Evolutionary conservation across 1,140 invertebrate species (phyloP), one percentile per base, ranked within the genome.

Genomic region (Neomicropteryx cornuta): DNA sequence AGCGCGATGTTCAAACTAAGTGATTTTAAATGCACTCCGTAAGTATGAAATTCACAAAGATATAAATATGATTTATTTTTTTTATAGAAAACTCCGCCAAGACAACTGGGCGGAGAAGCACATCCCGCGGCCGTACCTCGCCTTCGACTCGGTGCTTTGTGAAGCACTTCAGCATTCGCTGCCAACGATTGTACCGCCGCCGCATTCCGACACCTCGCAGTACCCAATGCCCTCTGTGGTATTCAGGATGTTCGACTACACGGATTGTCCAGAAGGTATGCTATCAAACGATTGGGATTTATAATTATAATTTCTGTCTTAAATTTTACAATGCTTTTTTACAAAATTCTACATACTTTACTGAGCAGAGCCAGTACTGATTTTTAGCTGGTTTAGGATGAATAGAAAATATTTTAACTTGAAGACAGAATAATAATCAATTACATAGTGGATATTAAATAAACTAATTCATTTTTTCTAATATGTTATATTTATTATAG

Each of bases 41-140:
- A n/a, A n/a, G n/a, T n/a, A n/a, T n/a, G n/a, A n/a, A n/a, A n/a
- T n/a, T n/a, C n/a, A n/a, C n/a, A n/a, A n/a, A n/a, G n/a, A n/a
- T n/a, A n/a, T n/a, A n/a, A n/a, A n/a, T n/a, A n/a, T n/a, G n/a
- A n/a, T n/a, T n/a, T n/a, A n/a, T n/a, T n/a, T n/a, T n/a, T n/a
- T n/a, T n/a, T n/a, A n/a, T 11, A 76, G 84, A 42, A 96, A 97
- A 55, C 62, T 99, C 11, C 76, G 85, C 24, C 81, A 86, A 50
- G 91, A 96, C 53, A 94, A 94, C 59, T 99, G 95, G 95, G 81
- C 83, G 21, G 96, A 99, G 57, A 93, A 94, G 54, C 93, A 97
- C 59, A 96, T 99, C 55, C 77, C 83, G 3, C 73, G 95, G 19
- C 93, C 94, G 1, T 99, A 99, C 58, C 66, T 96, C 11, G 88